Evolutionary conservation across 37 sponge, comb jelly and placozoan species (phyloP), one percentile per base, ranked within the genome.

Genomic region (Haliclona indistincta): DNA sequence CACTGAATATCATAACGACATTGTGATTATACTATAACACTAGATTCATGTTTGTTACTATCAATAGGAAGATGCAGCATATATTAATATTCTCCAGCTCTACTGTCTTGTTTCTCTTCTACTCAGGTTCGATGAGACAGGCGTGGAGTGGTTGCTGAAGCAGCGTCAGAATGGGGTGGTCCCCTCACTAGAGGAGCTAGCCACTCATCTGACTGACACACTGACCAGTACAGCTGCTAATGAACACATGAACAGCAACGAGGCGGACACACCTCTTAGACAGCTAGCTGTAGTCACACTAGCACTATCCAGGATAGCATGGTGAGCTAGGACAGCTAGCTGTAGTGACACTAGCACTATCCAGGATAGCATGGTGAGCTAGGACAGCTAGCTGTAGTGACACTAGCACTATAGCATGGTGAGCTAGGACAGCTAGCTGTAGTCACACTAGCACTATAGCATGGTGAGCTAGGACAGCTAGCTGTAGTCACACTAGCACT

Each of bases 121-220:
- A n/a, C n/a, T n/a, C 45, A 83, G 84, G 38, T 83, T 83, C 44
- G 71, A 49, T 0, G 25, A 22, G 19, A 68, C 84, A 32, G 84
- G 62, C 2, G 53, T 68, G 26, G 64, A 10, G 54, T 83, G 84
- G 84, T 17, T 23, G 3, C 61, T 83, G 45, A 32, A 20, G 10
- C 54, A 28, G 0, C 60, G 52, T 26, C 84, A 76, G 43, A 10
- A 0, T 36, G 76, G 75, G 15, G 4, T 83, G 41, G 26, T 83
- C 4, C 8, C 51, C 3, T 58, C 70, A 22, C 4, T 83, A 19
- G 60, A 44, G 41, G 62, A 47, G 32, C 36, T 68, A 43, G 19
- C 62, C 26, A 49, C 32, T 0, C 28, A 28, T 19, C 43, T 83
- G 36, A 19, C 39, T 0, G 34, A 67, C 41, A 32, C 67, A 51